phyloP scores from a whole-genome alignment of 35 echinoderm and acorn worm species.

The Lytechinus variegatus region DNA sequence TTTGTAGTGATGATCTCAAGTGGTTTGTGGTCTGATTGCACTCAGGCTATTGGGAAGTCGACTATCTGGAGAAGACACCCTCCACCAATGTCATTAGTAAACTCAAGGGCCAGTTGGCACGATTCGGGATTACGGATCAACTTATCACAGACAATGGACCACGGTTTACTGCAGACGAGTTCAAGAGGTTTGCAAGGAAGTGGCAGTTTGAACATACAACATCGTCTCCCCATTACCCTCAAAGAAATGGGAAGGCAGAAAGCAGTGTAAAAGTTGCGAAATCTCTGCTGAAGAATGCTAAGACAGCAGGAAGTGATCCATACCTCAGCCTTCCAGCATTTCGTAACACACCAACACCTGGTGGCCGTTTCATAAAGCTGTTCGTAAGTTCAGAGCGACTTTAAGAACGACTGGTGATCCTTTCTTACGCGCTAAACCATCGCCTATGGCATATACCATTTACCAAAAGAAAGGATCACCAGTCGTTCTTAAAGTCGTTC shows the following conservation, averaged over 20 bases:
- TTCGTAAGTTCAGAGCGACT: no score
- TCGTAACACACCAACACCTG: conserved; percentile 20
- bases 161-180: conserved; percentile 65
- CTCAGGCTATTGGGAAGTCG: no score
- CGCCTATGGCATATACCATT: no score
- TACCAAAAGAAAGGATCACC: no score
- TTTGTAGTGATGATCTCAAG: no score
- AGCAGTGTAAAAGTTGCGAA: conserved; percentile 53
- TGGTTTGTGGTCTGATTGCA: no score
- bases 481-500: no score
- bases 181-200: conserved; percentile 60
- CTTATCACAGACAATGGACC: conserved; percentile 75
- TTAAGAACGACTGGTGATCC: no score
- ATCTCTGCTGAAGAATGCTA: conserved; percentile 33
- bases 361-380: no score
- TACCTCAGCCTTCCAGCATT: not conserved
- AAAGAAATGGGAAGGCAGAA: conserved; percentile 62
- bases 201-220: conserved; percentile 75
- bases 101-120: conserved; percentile 58
- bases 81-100: not conserved
- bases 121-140: conserved; percentile 45
- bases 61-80: no score
- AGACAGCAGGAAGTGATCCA: not conserved
- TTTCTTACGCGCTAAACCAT: no score
- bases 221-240: conserved; percentile 60